Conservation (phyloP, 2,888 invertebrate species). For the Drosophila flavopinicola region DNA sequence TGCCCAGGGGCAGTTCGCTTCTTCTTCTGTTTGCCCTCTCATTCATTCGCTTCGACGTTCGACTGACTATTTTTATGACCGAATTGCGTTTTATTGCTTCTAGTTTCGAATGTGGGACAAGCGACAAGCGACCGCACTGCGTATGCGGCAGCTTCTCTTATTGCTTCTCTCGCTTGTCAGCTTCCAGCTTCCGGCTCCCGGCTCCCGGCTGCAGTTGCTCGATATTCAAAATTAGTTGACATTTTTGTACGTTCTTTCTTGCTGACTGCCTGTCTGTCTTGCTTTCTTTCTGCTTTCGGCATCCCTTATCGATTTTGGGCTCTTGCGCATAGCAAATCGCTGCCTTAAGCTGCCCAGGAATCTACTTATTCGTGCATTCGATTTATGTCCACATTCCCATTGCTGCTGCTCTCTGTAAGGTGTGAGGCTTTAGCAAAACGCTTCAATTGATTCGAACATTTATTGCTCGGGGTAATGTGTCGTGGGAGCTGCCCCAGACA, state of each 20-base stretch:
- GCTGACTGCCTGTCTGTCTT: too few species aligned
- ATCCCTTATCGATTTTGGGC: slow-evolving; percentile 68
- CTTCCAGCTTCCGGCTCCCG: too few species aligned
- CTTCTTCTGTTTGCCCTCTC: slow-evolving; percentile 25
- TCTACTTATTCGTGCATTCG: slow-evolving; percentile 53
- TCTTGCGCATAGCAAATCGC: slow-evolving; percentile 64
- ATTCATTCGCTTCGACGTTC: slow-evolving; percentile 59
- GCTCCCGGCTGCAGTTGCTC: slow-evolving; percentile 39
- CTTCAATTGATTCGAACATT: slow-evolving; percentile 81
- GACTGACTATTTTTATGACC: slow-evolving; percentile 81
- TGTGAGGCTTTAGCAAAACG: slow-evolving; percentile 74
- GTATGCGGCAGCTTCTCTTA: slow-evolving; percentile 33
- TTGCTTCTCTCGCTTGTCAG: slow-evolving; percentile 1
- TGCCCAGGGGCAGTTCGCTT: slow-evolving; percentile 28
- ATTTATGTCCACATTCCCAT: slow-evolving; percentile 37
- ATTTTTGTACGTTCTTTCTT: slow-evolving; percentile 37
- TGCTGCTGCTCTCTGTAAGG: slow-evolving; percentile 24
- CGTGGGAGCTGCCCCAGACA: slow-evolving; percentile 59
- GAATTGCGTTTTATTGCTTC: slow-evolving; percentile 81
- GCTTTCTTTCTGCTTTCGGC: slow-evolving; percentile 20
- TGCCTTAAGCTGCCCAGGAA: slow-evolving; percentile 65
- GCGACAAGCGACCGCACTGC: slow-evolving; percentile 35
- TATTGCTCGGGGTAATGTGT: slow-evolving; percentile 76
- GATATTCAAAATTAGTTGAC: slow-evolving; percentile 75
- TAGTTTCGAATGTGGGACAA: slow-evolving; percentile 48